Evolutionary conservation across 2,797 vertebrate species (phyloP).

Genomic region (Taeniopygia guttata): DNA sequence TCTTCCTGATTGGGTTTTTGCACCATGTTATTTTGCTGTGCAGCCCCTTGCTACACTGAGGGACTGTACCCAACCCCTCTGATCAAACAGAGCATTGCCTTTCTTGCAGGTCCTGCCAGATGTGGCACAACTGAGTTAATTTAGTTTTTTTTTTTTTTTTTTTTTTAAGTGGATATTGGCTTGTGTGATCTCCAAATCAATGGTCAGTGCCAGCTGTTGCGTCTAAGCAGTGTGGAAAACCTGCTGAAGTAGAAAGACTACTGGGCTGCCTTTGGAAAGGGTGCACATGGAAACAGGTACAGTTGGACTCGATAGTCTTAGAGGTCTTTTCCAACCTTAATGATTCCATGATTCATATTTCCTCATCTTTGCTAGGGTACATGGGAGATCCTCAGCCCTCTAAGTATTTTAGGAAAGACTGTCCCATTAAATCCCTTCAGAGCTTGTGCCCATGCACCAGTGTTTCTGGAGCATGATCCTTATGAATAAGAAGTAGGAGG

Average conservation of each 20-base stretch:
- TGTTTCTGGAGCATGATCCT: neutral
- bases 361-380: neutral
- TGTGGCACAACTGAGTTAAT: neutral
- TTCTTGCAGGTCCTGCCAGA: neutral
- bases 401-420: neutral
- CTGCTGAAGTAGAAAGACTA: neutral
- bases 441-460: neutral
- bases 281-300: neutral
- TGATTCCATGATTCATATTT: neutral
- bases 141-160: neutral
- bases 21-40: neutral
- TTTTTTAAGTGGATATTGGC: neutral
- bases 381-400: neutral
- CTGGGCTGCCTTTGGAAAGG: neutral
- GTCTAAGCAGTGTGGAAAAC: neutral
- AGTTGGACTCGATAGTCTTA: rapidly evolving
- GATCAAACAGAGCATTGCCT: neutral
- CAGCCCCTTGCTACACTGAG: neutral
- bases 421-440: neutral
- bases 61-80: neutral
- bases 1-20: neutral
- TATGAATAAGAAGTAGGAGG: neutral
- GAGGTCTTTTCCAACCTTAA: neutral
- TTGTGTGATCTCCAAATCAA: neutral
- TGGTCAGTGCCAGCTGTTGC: neutral